A percentile compares a stretch with the other conserved stretches of the same genome.
These are phyloP conservation scores for Poeciliopsis presidionis DNA, from an alignment of 2,797 vertebrate species.

Conservation along the genomic window DNA sequence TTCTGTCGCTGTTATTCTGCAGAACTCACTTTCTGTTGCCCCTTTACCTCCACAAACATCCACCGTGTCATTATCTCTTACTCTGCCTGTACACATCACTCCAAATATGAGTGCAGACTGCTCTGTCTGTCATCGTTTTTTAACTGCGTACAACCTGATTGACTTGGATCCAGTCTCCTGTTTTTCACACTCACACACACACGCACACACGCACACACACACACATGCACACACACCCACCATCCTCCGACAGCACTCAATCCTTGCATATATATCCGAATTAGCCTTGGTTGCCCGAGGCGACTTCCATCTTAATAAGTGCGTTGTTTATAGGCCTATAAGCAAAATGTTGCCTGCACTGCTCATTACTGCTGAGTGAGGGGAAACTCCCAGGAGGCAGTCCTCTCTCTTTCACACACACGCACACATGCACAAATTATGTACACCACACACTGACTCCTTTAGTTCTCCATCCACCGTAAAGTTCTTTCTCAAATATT, in stretches of 20 bases:
- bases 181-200: background rate
- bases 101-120: conserved; percentile 47
- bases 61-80: conserved; percentile 6
- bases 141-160: conserved; percentile 41
- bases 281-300: conserved; percentile 62
- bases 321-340: conserved; percentile 78
- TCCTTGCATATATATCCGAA: conserved; percentile 59
- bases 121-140: conserved; percentile 51
- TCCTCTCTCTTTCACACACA: background rate
- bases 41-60: conserved; percentile 15
- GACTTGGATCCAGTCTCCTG: conserved; percentile 23
- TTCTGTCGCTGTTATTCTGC: conserved; percentile 1
- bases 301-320: conserved; percentile 78
- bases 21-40: conserved; percentile 7
- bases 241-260: conserved; percentile 26
- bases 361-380: conserved; percentile 78
- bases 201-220: conserved; percentile 3
- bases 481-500: background rate
- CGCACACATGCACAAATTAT: background rate
- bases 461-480: conserved; percentile 11
- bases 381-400: conserved; percentile 56
- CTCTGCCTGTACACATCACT: conserved; percentile 11
- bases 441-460: conserved; percentile 18
- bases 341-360: conserved; percentile 75
- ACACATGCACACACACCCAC: conserved; percentile 18